Evolutionary conservation across 2,797 vertebrate genomes (phyloP), one percentile per base, ranked within the genome.

Genomic region (Epinephelus awoara): DNA sequence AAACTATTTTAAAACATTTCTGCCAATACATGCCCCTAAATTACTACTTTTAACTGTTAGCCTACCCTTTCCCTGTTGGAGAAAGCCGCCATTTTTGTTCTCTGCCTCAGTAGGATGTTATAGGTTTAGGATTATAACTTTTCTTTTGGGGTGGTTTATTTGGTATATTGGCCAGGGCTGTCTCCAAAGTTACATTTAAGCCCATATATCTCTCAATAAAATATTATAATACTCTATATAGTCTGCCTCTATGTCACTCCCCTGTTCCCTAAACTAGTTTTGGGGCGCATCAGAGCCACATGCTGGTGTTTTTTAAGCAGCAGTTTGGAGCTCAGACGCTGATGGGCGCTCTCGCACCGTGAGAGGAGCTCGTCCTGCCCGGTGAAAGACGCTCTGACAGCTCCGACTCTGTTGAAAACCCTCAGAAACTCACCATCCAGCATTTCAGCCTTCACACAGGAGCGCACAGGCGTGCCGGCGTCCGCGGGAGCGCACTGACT

Each of bases 331-430:
- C 29, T 61, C 4, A 4, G 75, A 61, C 91, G 57, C 85, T 82
- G 17, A 9, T 62, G n/a, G 77, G 85, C 85, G 89, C 90, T 78
- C 49, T 83, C 11, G 52, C 50, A 2, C 62, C 65, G 19, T 12
- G 6, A 4, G 2, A 10, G 25, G 6, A n/a, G 4, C 46, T 55
- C 10, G 19, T 71, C 49, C 69, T 63, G 68, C 25, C 77, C n/a
- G 21, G 58, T 5, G 49, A 70, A 42, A 77, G 38, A 38, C 51
- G 27, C 81, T 38, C 52, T 38, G 56, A 71, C 79, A 62, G 72
- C 75, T 42, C 54, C 14, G 58, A 58, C 56, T 68, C 64, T 4
- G 34, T 59, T 54, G 63, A 72, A 50, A 29, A 47, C 38, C 44
- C 15, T 21, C 63, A 25, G 61, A 75, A 87, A 84, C 69, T 87